These are phyloP conservation scores for Chrysochloris asiatica DNA, from an alignment of 2,113 vertebrate genomes.

Conservation along the genomic window DNA sequence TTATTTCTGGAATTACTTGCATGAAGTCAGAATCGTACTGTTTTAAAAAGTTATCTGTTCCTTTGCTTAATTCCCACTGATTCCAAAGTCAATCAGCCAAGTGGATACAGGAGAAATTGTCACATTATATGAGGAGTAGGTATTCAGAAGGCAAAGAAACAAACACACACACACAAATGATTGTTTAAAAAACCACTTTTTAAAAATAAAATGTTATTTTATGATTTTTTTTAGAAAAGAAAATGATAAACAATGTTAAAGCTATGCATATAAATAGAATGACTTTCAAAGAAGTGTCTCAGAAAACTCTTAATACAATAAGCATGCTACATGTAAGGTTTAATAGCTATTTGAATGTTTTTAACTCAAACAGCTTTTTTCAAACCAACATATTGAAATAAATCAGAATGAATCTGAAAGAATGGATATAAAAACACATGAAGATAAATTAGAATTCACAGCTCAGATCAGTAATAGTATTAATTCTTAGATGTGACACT, in stretches of 20 bases:
- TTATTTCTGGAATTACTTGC: background rate
- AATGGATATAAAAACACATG: constrained; percentile 56
- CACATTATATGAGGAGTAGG: background rate
- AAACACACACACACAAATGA: background rate
- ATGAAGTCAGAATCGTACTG: background rate
- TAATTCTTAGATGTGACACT: constrained; percentile 11
- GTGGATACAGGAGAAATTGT: background rate
- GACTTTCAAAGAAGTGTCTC: background rate
- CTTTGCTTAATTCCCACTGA: background rate
- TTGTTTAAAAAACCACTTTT: constrained; percentile 12
- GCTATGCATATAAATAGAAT: background rate
- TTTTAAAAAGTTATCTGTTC: background rate
- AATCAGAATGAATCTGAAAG: constrained; percentile 55
- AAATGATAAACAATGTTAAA: background rate
- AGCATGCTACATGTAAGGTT: background rate
- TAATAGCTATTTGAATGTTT: background rate
- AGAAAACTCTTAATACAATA: constrained; percentile 20
- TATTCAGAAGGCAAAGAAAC: background rate
- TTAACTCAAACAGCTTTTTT: constrained; percentile 2
- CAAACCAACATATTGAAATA: constrained; percentile 11
- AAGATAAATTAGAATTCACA: constrained; percentile 74
- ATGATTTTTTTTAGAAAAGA: background rate
- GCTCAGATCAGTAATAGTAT: constrained; percentile 34
- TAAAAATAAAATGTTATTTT: background rate
- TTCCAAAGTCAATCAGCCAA: background rate